A percentile compares a stretch with the other conserved stretches of the same genome.
Conservation (phyloP, 1,140 invertebrate species). For the Atta texana region DNA sequence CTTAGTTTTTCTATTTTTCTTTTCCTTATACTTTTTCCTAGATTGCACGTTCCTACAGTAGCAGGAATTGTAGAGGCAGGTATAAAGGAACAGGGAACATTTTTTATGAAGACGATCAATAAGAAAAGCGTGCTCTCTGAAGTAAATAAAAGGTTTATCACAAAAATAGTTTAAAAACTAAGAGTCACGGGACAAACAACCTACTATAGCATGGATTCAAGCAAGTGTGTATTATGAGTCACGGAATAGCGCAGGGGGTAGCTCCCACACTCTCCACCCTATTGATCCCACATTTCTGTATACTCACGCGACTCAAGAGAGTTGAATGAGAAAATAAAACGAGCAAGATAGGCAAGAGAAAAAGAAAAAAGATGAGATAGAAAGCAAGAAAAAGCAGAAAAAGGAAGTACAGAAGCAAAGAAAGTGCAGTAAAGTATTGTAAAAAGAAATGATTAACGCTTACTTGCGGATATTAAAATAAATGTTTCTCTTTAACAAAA, state of each 20-base stretch:
- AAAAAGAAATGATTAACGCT: background rate
- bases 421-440: background rate
- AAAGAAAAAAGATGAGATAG: background rate
- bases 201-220: slow-evolving; percentile 54
- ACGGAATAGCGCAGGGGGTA: slow-evolving; percentile 81
- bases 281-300: slow-evolving; percentile 82
- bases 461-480: background rate
- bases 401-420: background rate
- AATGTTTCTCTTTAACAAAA: slow-evolving; percentile 9
- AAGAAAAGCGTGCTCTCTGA: background rate
- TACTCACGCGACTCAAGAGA: slow-evolving; percentile 69
- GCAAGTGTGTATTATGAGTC: slow-evolving; percentile 83
- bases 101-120: slow-evolving; percentile 59
- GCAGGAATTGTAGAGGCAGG: background rate
- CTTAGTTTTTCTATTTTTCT: slow-evolving; percentile 2
- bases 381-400: background rate
- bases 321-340: slow-evolving; percentile 41
- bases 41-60: slow-evolving; percentile 12
- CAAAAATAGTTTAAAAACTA: slow-evolving; percentile 52
- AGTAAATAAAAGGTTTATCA: background rate
- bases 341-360: slow-evolving; percentile 16
- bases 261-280: slow-evolving; percentile 74
- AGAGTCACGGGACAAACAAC: slow-evolving; percentile 28
- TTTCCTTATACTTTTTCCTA: background rate
- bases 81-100: background rate